phyloP scores from a whole-genome alignment of 2,113 vertebrate genomes.

The Psophia crepitans region DNA sequence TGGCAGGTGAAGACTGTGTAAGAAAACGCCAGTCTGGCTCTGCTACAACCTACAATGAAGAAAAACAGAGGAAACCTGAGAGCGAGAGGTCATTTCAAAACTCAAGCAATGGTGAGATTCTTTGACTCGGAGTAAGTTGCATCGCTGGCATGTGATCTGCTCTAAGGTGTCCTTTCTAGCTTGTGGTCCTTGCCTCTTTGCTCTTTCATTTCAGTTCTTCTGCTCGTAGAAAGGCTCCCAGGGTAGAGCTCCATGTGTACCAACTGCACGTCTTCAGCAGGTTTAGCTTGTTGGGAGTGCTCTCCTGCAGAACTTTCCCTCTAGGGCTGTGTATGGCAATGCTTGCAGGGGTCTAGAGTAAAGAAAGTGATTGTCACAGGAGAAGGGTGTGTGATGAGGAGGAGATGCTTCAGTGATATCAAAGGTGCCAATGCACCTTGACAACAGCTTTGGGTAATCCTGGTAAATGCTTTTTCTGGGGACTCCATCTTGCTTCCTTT shows the following conservation, averaged over 20 bases:
- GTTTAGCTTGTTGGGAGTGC: not conserved
- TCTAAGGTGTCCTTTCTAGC: not conserved
- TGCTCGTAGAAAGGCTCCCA: not conserved
- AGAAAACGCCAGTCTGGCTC: constrained; percentile 63
- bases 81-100: not conserved
- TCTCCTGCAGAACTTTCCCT: not conserved
- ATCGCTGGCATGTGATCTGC: not conserved
- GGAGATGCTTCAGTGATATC: not conserved
- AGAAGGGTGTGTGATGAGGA: not conserved
- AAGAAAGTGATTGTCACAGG: not conserved
- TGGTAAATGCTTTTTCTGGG: not conserved
- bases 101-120: constrained; percentile 67
- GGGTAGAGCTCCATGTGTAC: not conserved
- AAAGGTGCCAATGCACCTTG: not conserved
- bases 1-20: constrained; percentile 69
- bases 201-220: not conserved
- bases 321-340: not conserved
- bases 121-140: not conserved
- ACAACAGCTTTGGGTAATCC: not conserved
- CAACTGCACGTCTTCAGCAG: not conserved
- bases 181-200: not conserved
- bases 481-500: not conserved
- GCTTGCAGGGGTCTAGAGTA: not conserved
- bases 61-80: constrained; percentile 27
- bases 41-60: not conserved